Evolutionary conservation across 2,888 invertebrate genomes (phyloP).

Genomic region (Epinotia demarniana): DNA sequence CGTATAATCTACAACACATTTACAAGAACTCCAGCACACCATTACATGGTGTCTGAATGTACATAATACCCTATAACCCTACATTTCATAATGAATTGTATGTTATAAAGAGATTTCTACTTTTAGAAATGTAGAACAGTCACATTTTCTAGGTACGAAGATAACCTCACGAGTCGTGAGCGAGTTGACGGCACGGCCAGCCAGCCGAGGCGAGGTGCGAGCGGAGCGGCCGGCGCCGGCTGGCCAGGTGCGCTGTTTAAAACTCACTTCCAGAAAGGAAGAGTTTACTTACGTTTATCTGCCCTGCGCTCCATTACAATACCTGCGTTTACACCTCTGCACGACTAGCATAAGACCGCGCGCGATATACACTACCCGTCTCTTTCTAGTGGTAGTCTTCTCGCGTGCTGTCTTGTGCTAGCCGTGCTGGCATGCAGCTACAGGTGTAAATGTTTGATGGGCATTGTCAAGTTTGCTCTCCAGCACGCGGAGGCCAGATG

Average conservation of each 20-base stretch:
- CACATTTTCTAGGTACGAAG: slow-evolving; percentile 9
- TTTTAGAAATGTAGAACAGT: slow-evolving; percentile 16
- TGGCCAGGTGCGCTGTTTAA: not conserved
- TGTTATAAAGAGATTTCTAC: slow-evolving; percentile 24
- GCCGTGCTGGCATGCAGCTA: not conserved
- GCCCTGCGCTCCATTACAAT: not conserved
- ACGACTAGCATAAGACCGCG: too few species aligned
- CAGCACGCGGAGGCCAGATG: not conserved
- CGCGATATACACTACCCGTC: too few species aligned
- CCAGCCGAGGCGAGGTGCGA: not conserved
- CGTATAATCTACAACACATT: slow-evolving; percentile 68
- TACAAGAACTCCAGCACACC: slow-evolving; percentile 61
- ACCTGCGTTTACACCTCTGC: not conserved
- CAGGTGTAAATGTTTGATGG: not conserved
- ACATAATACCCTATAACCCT: slow-evolving; percentile 28
- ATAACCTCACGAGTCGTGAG: not conserved
- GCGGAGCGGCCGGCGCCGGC: not conserved
- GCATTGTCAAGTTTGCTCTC: not conserved
- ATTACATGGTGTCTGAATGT: slow-evolving; percentile 67
- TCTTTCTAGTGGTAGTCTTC: too few species aligned
- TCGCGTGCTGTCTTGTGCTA: too few species aligned
- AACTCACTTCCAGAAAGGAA: not conserved
- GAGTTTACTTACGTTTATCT: not conserved
- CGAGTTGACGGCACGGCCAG: slow-evolving; percentile 1
- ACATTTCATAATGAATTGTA: slow-evolving; percentile 51